Conservation (phyloP, 2,113 vertebrate genomes). For the Petroica traversi region DNA sequence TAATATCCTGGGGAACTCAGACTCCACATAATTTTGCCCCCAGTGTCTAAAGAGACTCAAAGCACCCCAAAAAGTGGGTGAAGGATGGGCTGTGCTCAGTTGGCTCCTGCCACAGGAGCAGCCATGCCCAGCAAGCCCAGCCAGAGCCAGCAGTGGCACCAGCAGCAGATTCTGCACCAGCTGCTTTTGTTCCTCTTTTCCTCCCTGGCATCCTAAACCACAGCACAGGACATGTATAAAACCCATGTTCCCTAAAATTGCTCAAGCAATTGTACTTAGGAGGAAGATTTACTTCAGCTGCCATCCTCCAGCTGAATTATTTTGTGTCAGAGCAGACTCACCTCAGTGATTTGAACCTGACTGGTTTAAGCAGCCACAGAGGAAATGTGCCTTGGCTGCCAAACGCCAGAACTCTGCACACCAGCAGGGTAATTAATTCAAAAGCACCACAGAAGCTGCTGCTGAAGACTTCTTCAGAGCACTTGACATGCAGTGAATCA, state of each 20-base stretch:
- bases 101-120: neutral
- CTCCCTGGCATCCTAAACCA: neutral
- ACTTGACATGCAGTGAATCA: constrained; percentile 37
- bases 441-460: neutral
- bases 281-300: neutral
- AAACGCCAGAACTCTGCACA: constrained; percentile 53
- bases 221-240: neutral
- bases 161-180: constrained; percentile 56
- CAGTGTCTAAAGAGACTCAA: neutral
- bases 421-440: constrained; percentile 62
- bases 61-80: neutral
- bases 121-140: neutral
- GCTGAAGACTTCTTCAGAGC: constrained; percentile 25
- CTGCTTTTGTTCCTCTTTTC: constrained; percentile 57
- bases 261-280: constrained; percentile 62
- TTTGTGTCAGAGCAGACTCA: constrained; percentile 43
- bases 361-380: constrained; percentile 9
- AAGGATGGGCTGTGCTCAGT: neutral
- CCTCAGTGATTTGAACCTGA: constrained; percentile 52
- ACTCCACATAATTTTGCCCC: neutral
- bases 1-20: neutral
- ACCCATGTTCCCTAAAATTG: constrained; percentile 35
- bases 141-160: neutral
- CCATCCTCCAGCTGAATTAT: constrained; percentile 55
- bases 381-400: constrained; percentile 67